Base-by-base conservation (phyloP, 2,113 vertebrate species). In the Urocynchramus pylzowi region DNA sequence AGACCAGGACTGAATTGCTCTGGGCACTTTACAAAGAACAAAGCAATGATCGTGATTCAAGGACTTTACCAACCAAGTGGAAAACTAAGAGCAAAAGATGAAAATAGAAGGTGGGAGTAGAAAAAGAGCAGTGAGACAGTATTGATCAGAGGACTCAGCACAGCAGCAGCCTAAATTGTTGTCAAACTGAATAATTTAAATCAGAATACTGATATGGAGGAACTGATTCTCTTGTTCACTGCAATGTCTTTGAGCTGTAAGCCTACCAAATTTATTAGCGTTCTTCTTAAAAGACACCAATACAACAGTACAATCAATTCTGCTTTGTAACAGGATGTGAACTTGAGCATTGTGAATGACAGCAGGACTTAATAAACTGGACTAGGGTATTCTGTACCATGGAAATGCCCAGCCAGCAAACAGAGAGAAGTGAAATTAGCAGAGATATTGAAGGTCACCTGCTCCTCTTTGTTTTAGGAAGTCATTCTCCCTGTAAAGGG, bases 181-280 rank as follows among this genome's bases (percentile, higher is more conserved):
- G 89, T 96, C 84, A 93, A 90, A 95, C 78, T 93, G 89, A 96
- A 93, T 94, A 93, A 96, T 96, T 96, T 93, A 96, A 94, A 93
- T 87, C 82, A 93, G 76, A 85, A 80, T 88, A 73, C 54, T 74
- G 63, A 94, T 89, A 77, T 42, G 63, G 63, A 70, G 53, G 61
- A 85, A 20, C 33, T 44, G 45, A 88, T 93, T 96, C 54, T 77
- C 42, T 80, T 90, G 80, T 81, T 79, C 41, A 44, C 35, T 60
- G 49, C 53, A 84, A 44, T 60, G 59, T 85, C 89, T 94, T 95
- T 91, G 87, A 89, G 56, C 84, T 78, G 45, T 75, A 27, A 92
- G 75, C 23, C 53, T 75, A 84, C 57, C 16, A 64, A 75, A 74
- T 87, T 70, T 90, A 89, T 73, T 28, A 75, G 30, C 3, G 4